Percentiles rank a stretch among this genome's conserved stretches.
phyloP scores from a whole-genome alignment of 2,113 vertebrate species.

The Leucosticte australis region DNA sequence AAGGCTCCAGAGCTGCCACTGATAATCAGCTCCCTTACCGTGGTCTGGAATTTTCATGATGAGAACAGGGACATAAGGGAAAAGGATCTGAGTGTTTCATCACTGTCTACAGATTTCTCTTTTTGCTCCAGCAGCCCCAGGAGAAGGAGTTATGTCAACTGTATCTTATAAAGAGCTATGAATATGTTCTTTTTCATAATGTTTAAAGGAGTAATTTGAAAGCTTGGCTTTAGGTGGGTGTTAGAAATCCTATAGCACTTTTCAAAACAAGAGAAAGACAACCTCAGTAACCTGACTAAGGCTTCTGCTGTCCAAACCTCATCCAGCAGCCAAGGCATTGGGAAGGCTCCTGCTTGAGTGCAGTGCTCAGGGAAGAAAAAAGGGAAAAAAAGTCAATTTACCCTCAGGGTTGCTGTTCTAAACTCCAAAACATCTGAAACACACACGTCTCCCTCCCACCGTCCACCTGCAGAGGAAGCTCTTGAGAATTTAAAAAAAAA shows the following conservation, averaged over 20 bases:
- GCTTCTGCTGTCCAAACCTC: slow-evolving; percentile 14
- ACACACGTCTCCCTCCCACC: background rate
- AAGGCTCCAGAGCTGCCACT: background rate
- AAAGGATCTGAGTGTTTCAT: slow-evolving; percentile 4
- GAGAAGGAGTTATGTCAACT: slow-evolving; percentile 50
- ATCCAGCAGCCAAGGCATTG: slow-evolving; percentile 15
- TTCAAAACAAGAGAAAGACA: slow-evolving; percentile 57
- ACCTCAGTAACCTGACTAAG: slow-evolving; percentile 44
- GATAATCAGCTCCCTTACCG: background rate
- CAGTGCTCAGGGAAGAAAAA: background rate
- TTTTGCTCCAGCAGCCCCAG: background rate
- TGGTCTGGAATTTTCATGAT: background rate
- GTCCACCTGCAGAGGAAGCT: slow-evolving; percentile 45
- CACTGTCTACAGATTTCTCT: background rate
- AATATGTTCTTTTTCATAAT: slow-evolving; percentile 35
- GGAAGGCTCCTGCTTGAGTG: background rate
- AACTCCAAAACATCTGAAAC: slow-evolving; percentile 40
- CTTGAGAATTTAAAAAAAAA: slow-evolving; percentile 21
- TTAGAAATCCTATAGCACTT: slow-evolving; percentile 56
- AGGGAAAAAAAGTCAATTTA: background rate
- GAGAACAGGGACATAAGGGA: background rate
- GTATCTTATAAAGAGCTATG: slow-evolving; percentile 10
- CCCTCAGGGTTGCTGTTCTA: slow-evolving; percentile 40
- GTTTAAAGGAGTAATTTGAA: slow-evolving; percentile 50
- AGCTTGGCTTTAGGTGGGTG: slow-evolving; percentile 44